phyloP scores from a whole-genome alignment of 2,113 vertebrate species.

The Phalacrocorax brasilianus region DNA sequence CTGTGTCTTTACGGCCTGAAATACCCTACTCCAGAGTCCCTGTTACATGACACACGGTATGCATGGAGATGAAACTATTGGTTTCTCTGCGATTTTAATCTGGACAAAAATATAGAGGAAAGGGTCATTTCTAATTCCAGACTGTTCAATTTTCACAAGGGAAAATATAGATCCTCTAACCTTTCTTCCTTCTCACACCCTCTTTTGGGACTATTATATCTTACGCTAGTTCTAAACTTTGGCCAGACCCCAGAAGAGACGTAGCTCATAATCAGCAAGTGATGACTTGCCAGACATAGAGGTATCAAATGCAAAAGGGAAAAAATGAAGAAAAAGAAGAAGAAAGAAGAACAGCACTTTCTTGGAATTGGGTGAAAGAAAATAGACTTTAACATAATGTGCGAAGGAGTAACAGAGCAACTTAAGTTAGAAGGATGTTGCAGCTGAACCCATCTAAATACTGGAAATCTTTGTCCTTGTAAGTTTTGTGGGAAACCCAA shows the following conservation, averaged over 20 bases:
- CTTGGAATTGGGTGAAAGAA: background rate
- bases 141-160: background rate
- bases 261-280: background rate
- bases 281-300: background rate
- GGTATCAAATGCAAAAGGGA: background rate
- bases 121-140: background rate
- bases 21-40: rapidly evolving
- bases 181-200: background rate
- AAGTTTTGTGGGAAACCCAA: background rate
- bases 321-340: background rate
- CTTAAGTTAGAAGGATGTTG: background rate
- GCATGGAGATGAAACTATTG: background rate
- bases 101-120: background rate
- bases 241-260: background rate
- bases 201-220: background rate
- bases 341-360: background rate
- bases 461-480: background rate
- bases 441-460: background rate
- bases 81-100: background rate
- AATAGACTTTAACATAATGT: background rate
- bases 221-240: background rate
- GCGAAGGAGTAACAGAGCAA: background rate
- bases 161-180: background rate
- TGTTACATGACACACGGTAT: background rate
- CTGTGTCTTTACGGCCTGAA: background rate